Conservation (phyloP, 1,140 invertebrate species). For the Papilio helenus region DNA sequence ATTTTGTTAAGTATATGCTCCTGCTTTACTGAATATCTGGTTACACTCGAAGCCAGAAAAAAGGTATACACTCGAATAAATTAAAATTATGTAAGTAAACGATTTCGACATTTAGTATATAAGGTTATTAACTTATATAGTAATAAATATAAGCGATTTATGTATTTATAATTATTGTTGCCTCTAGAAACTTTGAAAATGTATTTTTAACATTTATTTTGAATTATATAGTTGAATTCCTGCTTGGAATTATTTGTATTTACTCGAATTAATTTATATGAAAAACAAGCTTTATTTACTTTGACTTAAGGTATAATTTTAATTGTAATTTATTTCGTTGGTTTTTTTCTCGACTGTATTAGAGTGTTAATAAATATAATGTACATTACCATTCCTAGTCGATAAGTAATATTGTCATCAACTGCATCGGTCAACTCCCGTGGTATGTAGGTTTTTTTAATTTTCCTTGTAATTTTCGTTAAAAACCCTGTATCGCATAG, state of each 20-base stretch:
- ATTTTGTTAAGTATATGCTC: conserved; percentile 13
- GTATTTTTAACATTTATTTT: background rate
- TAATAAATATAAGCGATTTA: background rate
- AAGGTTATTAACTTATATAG: conserved; percentile 2
- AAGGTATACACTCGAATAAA: conserved; percentile 34
- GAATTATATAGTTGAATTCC: background rate
- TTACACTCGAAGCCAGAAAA: background rate
- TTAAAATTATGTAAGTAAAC: conserved; percentile 16
- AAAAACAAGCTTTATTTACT: conserved; percentile 33
- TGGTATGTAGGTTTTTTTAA: conserved; percentile 49
- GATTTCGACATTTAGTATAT: conserved; percentile 9
- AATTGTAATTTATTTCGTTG: conserved; percentile 1
- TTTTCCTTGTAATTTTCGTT: conserved; percentile 47
- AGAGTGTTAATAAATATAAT: conserved; percentile 25
- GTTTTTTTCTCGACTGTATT: background rate
- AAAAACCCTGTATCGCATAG: conserved; percentile 75
- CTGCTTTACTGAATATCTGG: background rate
- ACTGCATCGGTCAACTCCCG: conserved; percentile 64
- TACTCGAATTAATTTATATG: conserved; percentile 22
- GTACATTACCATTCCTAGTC: conserved; percentile 60
- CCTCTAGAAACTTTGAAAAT: background rate
- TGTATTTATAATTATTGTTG: background rate
- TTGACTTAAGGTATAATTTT: conserved; percentile 13
- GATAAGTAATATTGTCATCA: conserved; percentile 56
- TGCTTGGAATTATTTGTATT: background rate